A percentile compares a stretch with the other conserved stretches of the same genome.
These are phyloP conservation scores for Buphagus erythrorhynchus DNA, from an alignment of 2,797 vertebrate species.

Conservation along the genomic window DNA sequence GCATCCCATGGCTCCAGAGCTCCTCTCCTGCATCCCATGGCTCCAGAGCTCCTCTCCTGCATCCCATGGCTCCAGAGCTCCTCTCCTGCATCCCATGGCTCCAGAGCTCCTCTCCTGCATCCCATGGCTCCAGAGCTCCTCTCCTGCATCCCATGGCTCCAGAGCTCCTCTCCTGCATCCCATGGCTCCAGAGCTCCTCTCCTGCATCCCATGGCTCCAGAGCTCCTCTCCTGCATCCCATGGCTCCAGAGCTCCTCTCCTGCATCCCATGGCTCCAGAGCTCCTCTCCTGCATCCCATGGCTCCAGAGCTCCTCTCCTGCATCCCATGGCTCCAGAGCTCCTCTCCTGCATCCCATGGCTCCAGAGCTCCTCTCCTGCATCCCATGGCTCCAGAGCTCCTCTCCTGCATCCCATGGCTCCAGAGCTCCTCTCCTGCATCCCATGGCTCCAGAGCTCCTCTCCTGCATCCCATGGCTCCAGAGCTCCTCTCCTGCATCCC, in stretches of 20 bases:
- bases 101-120: background rate
- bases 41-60: too few relatives aligned
- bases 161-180: background rate
- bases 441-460: background rate
- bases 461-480: fast-evolving
- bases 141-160: fast-evolving
- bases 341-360: too few relatives aligned
- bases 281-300: too few relatives aligned
- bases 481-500: background rate
- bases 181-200: too few relatives aligned
- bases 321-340: too few relatives aligned
- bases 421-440: too few relatives aligned
- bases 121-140: background rate
- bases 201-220: fast-evolving
- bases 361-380: background rate
- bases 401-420: too few relatives aligned
- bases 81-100: fast-evolving
- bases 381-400: too few relatives aligned
- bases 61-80: too few relatives aligned
- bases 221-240: fast-evolving
- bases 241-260: fast-evolving
- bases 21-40: background rate
- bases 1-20: fast-evolving
- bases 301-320: too few relatives aligned
- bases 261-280: background rate